phyloP scores from a whole-genome alignment of 2,113 vertebrate species.

The Rhabdomys dilectus region DNA sequence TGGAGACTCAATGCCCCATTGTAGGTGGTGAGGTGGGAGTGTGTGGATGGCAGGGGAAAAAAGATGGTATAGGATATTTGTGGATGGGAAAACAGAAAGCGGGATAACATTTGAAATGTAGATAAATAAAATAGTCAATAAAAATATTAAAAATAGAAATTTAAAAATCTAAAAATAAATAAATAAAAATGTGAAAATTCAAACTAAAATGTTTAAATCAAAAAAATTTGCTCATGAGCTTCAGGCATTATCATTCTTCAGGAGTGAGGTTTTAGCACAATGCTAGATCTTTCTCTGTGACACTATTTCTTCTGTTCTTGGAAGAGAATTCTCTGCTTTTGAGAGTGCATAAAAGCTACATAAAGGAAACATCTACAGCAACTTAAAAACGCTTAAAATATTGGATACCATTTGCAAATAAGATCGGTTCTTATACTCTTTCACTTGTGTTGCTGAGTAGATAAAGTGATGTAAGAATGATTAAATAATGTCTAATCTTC shows the following conservation, averaged over 20 bases:
- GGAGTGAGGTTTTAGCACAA: background rate
- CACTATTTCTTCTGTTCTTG: background rate
- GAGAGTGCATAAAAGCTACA: background rate
- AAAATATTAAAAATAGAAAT: no score
- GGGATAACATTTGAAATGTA: no score
- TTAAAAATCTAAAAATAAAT: no score
- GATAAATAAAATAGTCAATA: no score
- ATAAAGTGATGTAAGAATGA: background rate
- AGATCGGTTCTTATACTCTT: background rate
- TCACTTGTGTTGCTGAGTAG: background rate
- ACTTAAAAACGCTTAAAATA: constrained; percentile 12
- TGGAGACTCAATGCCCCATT: no score
- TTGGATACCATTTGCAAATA: constrained; percentile 1
- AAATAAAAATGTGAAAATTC: no score
- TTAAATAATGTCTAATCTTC: constrained; percentile 1
- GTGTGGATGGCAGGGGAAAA: no score
- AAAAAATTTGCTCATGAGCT: background rate
- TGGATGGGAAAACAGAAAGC: accelerated
- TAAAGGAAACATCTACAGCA: constrained; percentile 3
- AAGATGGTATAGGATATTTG: no score
- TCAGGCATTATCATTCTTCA: background rate
- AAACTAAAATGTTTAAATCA: no score
- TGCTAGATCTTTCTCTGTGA: background rate
- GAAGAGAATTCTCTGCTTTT: background rate
- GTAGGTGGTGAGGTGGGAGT: no score